phyloP scores from a whole-genome alignment of 2,113 vertebrate genomes.

The Stomatorhinus ivindoensis region DNA sequence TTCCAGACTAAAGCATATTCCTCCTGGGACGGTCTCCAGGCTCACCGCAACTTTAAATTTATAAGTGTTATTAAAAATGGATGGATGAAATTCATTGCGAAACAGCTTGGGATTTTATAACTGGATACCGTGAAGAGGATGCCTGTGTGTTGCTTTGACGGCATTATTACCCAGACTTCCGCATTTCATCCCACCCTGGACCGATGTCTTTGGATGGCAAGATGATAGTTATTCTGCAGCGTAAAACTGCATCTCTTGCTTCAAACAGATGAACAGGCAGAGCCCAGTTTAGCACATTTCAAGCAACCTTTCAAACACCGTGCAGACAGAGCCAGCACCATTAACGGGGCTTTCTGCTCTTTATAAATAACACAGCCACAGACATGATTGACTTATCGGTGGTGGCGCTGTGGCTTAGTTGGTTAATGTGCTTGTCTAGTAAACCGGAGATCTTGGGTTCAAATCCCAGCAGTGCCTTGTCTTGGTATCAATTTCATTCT shows the following conservation, averaged over 20 bases:
- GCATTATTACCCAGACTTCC: background rate
- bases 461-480: background rate
- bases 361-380: background rate
- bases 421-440: background rate
- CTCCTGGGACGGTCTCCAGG: background rate
- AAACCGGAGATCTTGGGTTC: background rate
- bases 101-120: background rate
- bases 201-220: background rate
- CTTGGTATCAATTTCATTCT: background rate
- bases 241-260: background rate
- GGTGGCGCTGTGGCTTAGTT: background rate
- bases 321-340: background rate
- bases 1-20: background rate
- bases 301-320: background rate
- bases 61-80: background rate
- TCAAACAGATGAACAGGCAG: background rate
- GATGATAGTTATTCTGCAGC: background rate
- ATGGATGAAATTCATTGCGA: background rate
- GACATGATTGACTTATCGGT: fast-evolving
- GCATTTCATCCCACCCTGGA: background rate
- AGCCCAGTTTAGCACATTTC: background rate
- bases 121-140: background rate
- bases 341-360: background rate
- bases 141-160: background rate
- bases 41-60: background rate